Evolutionary conservation across 1,140 invertebrate genomes (phyloP), one percentile per base, ranked within the genome.

Genomic region (Temnothorax longispinosus): DNA sequence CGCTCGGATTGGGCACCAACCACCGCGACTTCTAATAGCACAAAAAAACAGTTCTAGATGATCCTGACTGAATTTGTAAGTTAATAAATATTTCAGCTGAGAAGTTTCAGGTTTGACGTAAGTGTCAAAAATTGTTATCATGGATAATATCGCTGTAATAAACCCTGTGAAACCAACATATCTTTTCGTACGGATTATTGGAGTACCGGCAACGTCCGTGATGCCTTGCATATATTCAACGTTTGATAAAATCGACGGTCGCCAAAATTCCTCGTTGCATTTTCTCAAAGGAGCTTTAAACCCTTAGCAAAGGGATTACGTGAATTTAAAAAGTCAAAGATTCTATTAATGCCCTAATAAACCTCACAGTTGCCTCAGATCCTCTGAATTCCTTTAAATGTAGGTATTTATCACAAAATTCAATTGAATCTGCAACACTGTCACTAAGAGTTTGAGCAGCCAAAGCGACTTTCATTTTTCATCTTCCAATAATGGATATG

Each of bases 1-100:
- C 21, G 65, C 27, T 71, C 3, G 78, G 65, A 82, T 82, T 44
- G 65, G 54, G 5, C 78, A 82, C 65, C 52, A 82, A 1, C 64
- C 65, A 32, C 65, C 44, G 2, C 54, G n/a, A 11, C 56, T 21
- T 58, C 38, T 50, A 13, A 84, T 64, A 60, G 69, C 71, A 32
- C 8, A 60, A 21, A 75, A 75, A 44, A 58, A 54, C 5, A 75
- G 15, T 27, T 75, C 35, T 3, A 75, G 3, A 27, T 75, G 54
- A 8, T 58, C 72, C 5, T 75, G 52, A 74, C 32, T 74, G 3
- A 10, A 44, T 44, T 58, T 75, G 1, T 75, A 75, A 7, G 54
- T 75, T 3, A 75, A 41, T 13, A 75, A 15, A 18, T 58, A 58
- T 54, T 72, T 72, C 5, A 72, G 6, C 1, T 54, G 69, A 18